Evolutionary conservation across 2,888 invertebrate genomes (phyloP).

Genomic region (Amitus sp.): DNA sequence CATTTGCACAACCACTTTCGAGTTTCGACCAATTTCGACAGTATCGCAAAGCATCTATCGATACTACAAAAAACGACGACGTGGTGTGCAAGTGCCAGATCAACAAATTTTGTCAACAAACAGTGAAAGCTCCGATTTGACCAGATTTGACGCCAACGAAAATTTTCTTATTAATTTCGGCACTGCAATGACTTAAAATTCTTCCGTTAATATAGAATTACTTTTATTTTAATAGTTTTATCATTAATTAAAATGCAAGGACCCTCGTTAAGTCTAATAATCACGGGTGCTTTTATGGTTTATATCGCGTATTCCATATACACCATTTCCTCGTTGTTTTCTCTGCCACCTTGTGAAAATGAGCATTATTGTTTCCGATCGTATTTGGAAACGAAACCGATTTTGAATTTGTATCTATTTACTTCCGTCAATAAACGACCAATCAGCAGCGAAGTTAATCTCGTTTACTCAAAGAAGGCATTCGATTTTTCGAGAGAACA

Average conservation of each 20-base stretch:
- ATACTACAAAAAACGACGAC: no score
- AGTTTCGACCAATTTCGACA: no score
- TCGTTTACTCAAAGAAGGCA: slow-evolving; percentile 71
- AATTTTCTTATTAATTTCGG: no score
- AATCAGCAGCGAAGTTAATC: slow-evolving; percentile 69
- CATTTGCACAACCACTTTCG: no score
- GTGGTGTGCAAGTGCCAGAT: no score
- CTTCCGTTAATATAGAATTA: no score
- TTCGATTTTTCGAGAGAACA: slow-evolving; percentile 74
- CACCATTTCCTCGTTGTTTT: slow-evolving; percentile 78
- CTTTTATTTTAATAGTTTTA: no score
- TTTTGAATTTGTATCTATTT: slow-evolving; percentile 76
- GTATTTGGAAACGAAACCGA: slow-evolving; percentile 75
- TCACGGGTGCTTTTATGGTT: slow-evolving; percentile 73
- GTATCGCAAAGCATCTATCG: no score
- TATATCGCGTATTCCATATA: slow-evolving; percentile 82
- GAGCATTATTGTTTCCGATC: slow-evolving; percentile 76
- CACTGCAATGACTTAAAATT: no score
- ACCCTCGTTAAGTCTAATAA: slow-evolving; percentile 72
- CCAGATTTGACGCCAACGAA: no score
- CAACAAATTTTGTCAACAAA: no score
- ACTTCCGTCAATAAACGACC: slow-evolving; percentile 73
- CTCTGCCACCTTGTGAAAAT: slow-evolving; percentile 75
- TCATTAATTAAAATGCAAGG: slow-evolving; percentile 56
- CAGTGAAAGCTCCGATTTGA: no score